Conservation (phyloP, 2,113 vertebrate genomes). For the Gymnogyps californianus region DNA sequence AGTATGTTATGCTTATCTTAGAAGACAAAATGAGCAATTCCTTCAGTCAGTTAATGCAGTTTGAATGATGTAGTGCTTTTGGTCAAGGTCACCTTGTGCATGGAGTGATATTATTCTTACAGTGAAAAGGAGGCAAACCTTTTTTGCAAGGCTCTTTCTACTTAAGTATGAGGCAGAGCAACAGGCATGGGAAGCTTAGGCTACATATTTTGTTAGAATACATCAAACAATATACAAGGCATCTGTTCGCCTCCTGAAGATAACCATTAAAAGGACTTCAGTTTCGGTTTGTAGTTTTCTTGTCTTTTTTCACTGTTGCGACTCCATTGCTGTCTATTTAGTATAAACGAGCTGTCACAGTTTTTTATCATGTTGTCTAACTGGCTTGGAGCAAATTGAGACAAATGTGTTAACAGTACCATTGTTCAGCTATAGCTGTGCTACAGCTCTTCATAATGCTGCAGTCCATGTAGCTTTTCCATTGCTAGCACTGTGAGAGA, state of each 20-base stretch:
- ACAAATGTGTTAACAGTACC: background rate
- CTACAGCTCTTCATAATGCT: background rate
- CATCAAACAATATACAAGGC: background rate
- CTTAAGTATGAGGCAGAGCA: background rate
- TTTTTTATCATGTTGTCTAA: background rate
- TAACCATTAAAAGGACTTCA: background rate
- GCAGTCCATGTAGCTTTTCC: background rate
- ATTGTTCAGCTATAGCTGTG: background rate
- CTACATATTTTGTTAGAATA: background rate
- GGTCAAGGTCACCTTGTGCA: background rate
- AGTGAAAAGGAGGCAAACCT: background rate
- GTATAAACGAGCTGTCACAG: background rate
- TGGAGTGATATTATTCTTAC: background rate
- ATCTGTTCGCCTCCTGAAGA: background rate
- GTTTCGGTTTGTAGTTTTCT: background rate
- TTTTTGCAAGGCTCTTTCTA: background rate
- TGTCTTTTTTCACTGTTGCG: background rate
- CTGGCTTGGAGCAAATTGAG: slow-evolving; percentile 1
- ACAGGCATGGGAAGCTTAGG: background rate
- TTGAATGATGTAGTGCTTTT: background rate
- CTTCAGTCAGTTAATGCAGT: background rate
- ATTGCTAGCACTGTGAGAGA: background rate
- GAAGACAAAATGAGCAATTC: background rate
- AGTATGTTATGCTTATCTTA: background rate
- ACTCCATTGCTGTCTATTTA: background rate